A percentile compares a stretch with the other conserved stretches of the same genome.
phyloP scores from a whole-genome alignment of 92 coral and sea anemone species.

The Actinernus sp. region DNA sequence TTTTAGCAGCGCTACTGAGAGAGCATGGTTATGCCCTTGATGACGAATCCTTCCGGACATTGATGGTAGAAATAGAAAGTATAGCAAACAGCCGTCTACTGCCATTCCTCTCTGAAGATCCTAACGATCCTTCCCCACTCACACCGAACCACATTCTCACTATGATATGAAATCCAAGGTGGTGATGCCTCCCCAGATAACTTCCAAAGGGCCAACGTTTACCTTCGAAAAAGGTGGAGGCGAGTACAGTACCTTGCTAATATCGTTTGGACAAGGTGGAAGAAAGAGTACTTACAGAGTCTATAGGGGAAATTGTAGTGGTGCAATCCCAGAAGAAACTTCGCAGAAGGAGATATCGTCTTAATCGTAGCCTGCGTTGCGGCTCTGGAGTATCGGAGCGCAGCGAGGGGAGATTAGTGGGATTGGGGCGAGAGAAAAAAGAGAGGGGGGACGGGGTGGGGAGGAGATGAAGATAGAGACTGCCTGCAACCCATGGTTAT shows the following conservation, averaged over 20 bases:
- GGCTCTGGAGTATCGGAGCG: too few relatives aligned
- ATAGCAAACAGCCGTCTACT: constrained; percentile 43
- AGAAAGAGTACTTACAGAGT: constrained; percentile 37
- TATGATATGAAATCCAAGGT: too few relatives aligned
- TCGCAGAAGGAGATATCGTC: too few relatives aligned
- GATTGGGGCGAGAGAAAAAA: too few relatives aligned
- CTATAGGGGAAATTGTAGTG: too few relatives aligned
- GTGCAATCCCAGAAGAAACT: too few relatives aligned
- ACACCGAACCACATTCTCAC: constrained; percentile 41
- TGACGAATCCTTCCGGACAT: constrained; percentile 29
- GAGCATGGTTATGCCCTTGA: constrained; percentile 33
- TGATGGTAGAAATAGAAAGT: constrained; percentile 24
- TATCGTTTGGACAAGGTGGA: constrained; percentile 41
- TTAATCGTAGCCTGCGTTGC: too few relatives aligned
- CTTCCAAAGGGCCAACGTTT: constrained; percentile 38
- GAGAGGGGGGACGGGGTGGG: too few relatives aligned
- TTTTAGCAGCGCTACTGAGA: constrained; percentile 11
- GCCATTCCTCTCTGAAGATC: constrained; percentile 17
- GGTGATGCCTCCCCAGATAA: constrained; percentile 18
- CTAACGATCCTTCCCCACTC: too few relatives aligned
- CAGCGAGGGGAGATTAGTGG: too few relatives aligned
- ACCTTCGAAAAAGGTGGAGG: constrained; percentile 51
- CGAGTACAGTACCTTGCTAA: constrained; percentile 37
- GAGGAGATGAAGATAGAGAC: too few relatives aligned
- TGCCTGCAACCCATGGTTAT: too few relatives aligned